phyloP scores from a whole-genome alignment of 2,888 invertebrate genomes.

The Noctua pronuba region DNA sequence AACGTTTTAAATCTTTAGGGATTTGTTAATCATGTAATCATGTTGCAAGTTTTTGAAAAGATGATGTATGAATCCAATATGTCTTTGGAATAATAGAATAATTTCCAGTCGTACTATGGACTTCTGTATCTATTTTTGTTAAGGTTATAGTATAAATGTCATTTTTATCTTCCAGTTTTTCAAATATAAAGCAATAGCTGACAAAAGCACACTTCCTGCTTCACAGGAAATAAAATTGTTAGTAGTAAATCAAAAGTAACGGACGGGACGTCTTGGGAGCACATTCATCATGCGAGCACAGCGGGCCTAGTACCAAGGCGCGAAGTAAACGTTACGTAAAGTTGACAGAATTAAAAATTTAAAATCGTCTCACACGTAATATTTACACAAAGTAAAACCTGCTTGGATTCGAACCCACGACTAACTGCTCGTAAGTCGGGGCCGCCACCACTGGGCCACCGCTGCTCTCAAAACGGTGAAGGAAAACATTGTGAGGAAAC shows the following conservation, averaged over 20 bases:
- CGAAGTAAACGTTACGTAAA: neutral
- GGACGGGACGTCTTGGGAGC: conserved; percentile 13
- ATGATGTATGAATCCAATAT: neutral
- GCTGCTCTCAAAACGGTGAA: too few relatives aligned
- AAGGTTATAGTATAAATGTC: too few relatives aligned
- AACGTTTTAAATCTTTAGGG: neutral
- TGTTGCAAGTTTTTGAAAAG: neutral
- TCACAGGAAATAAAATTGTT: conserved; percentile 30
- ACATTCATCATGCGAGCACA: conserved; percentile 23
- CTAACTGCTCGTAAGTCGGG: too few relatives aligned
- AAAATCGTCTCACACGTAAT: too few relatives aligned
- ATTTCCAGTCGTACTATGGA: neutral
- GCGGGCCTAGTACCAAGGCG: neutral
- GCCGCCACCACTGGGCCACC: too few relatives aligned
- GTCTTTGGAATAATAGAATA: neutral
- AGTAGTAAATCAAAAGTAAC: conserved; percentile 42
- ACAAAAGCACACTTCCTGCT: conserved; percentile 1
- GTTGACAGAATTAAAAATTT: neutral
- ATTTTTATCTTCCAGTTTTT: neutral
- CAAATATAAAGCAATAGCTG: neutral
- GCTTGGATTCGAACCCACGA: too few relatives aligned
- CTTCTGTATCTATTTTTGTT: neutral
- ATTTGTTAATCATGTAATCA: neutral
- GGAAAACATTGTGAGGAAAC: too few relatives aligned
- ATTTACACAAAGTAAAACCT: too few relatives aligned